These are phyloP conservation scores for Myripristis murdjan DNA, from an alignment of 2,797 vertebrate species.

Conservation along the genomic window DNA sequence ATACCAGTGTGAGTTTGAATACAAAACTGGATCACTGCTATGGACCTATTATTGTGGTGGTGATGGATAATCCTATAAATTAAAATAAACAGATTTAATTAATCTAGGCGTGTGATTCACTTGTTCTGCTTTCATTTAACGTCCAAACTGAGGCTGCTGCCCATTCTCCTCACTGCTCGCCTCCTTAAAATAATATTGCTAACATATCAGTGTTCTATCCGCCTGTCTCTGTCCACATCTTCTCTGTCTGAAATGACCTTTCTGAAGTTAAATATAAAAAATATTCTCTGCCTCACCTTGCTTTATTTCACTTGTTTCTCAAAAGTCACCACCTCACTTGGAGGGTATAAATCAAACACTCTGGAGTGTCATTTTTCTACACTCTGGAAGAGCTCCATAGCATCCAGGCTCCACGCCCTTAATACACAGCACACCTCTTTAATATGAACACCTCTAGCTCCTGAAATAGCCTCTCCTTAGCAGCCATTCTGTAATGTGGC, in stretches of 20 bases:
- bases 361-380: neutral
- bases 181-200: neutral
- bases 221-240: neutral
- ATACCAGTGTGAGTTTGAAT: slow-evolving; percentile 1
- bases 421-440: slow-evolving; percentile 44
- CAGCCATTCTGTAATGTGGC: slow-evolving; percentile 63
- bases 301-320: neutral
- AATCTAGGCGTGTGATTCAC: neutral
- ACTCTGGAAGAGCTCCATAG: slow-evolving; percentile 18
- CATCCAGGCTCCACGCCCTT: slow-evolving; percentile 45
- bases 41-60: neutral
- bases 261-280: slow-evolving; percentile 18
- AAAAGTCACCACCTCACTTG: slow-evolving; percentile 27
- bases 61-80: neutral
- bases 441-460: slow-evolving; percentile 38
- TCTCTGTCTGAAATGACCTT: slow-evolving; percentile 12
- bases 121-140: neutral
- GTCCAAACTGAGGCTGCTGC: neutral
- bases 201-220: neutral
- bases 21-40: neutral
- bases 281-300: slow-evolving; percentile 4
- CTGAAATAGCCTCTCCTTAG: slow-evolving; percentile 61
- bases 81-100: neutral
- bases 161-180: neutral
- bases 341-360: neutral